Conservation (phyloP, 2,113 vertebrate genomes). For the Myrmecobius fasciatus region DNA sequence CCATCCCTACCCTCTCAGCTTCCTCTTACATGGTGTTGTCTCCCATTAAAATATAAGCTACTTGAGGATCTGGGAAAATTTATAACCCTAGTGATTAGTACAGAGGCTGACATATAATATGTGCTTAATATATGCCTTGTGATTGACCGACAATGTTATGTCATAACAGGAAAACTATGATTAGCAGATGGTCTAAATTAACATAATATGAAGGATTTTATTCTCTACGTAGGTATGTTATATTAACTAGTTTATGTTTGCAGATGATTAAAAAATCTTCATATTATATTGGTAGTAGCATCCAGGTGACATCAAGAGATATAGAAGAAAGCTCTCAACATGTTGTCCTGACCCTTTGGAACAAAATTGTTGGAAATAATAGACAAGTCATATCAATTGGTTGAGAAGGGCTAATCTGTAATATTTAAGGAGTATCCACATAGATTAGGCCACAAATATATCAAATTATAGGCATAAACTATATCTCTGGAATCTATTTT, state of each 20-base stretch:
- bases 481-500: neutral
- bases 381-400: neutral
- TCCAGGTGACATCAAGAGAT: neutral
- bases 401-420: neutral
- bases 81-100: no score
- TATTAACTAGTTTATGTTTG: neutral
- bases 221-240: neutral
- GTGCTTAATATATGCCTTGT: neutral
- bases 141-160: neutral
- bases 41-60: neutral
- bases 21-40: neutral
- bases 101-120: no score
- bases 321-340: neutral
- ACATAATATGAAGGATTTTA: neutral
- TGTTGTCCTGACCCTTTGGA: neutral
- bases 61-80: neutral
- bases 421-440: neutral
- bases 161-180: neutral
- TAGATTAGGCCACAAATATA: neutral
- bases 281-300: neutral
- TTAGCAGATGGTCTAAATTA: neutral
- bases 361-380: neutral
- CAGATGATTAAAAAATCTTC: neutral
- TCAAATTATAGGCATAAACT: no score
- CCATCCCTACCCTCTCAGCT: neutral